phyloP scores from a whole-genome alignment of 2,888 invertebrate genomes.

The Stenurella melanura region DNA sequence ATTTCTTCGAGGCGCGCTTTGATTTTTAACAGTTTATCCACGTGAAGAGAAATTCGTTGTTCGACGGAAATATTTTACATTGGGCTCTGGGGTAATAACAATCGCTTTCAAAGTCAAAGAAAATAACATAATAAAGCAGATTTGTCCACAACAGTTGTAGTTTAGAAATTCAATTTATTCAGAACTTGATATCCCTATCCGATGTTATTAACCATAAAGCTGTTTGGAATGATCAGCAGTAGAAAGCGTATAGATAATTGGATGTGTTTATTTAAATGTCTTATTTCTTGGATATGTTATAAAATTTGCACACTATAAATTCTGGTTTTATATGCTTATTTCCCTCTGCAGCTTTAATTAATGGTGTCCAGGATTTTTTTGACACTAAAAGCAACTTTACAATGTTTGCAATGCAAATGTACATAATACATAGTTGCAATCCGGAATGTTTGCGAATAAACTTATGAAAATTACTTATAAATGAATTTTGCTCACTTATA shows the following conservation, averaged over 20 bases:
- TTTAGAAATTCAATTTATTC: neutral
- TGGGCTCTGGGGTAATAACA: too few species aligned
- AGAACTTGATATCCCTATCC: neutral
- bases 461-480: too few species aligned
- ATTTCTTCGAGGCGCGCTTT: too few species aligned
- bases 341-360: slow-evolving; percentile 11
- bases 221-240: slow-evolving; percentile 7
- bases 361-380: slow-evolving; percentile 13
- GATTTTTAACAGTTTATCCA: too few species aligned
- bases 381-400: slow-evolving; percentile 7
- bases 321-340: slow-evolving; percentile 21
- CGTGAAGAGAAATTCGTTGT: too few species aligned
- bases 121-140: neutral
- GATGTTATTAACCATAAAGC: slow-evolving; percentile 14
- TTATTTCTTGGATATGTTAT: slow-evolving; percentile 9
- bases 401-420: slow-evolving; percentile 31
- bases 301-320: slow-evolving; percentile 27
- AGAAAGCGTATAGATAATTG: slow-evolving; percentile 24
- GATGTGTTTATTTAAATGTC: slow-evolving; percentile 32
- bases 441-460: neutral
- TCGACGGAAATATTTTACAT: too few species aligned
- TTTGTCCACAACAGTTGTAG: neutral
- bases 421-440: slow-evolving; percentile 1
- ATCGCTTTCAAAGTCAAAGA: neutral
- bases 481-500: too few species aligned